Conservation (phyloP, 2,888 invertebrate species). For the Nephrotoma guestfalica region DNA sequence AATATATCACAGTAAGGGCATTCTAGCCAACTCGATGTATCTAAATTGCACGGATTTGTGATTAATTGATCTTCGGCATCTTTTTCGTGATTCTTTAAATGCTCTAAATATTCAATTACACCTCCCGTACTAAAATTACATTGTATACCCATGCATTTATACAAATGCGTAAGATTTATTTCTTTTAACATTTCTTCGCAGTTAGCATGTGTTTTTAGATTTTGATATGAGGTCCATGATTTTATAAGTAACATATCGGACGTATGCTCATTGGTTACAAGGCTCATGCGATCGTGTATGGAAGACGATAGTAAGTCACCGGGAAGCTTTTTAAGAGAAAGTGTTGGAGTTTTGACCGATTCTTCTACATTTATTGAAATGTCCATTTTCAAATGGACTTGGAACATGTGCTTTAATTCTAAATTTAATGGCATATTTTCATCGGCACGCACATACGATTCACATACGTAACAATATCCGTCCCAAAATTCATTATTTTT, state of each 20-base stretch:
- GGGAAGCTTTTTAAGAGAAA: not conserved
- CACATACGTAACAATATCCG: slow-evolving; percentile 39
- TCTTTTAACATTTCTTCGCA: slow-evolving; percentile 7
- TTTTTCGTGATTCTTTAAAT: slow-evolving; percentile 27
- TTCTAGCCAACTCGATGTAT: slow-evolving; percentile 32
- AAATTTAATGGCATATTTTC: slow-evolving; percentile 6
- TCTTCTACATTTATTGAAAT: not conserved
- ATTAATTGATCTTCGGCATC: slow-evolving; percentile 8
- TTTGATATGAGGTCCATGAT: slow-evolving; percentile 12
- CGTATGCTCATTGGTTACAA: not conserved
- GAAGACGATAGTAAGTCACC: not conserved
- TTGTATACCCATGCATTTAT: slow-evolving; percentile 39
- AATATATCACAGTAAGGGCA: slow-evolving; percentile 44
- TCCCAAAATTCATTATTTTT: slow-evolving; percentile 35
- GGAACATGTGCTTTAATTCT: slow-evolving; percentile 24
- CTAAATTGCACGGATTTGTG: slow-evolving; percentile 20
- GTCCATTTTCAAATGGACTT: slow-evolving; percentile 12
- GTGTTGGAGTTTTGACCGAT: not conserved
- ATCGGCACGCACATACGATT: slow-evolving; percentile 15
- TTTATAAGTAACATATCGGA: slow-evolving; percentile 14
- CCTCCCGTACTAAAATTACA: slow-evolving; percentile 35
- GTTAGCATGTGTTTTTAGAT: slow-evolving; percentile 6
- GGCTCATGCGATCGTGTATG: slow-evolving; percentile 19
- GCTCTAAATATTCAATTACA: slow-evolving; percentile 26
- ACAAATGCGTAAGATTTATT: slow-evolving; percentile 21